A percentile compares a stretch with the other conserved stretches of the same genome.
phyloP scores from a whole-genome alignment of 2,113 vertebrate genomes.

The Rana temporaria region DNA sequence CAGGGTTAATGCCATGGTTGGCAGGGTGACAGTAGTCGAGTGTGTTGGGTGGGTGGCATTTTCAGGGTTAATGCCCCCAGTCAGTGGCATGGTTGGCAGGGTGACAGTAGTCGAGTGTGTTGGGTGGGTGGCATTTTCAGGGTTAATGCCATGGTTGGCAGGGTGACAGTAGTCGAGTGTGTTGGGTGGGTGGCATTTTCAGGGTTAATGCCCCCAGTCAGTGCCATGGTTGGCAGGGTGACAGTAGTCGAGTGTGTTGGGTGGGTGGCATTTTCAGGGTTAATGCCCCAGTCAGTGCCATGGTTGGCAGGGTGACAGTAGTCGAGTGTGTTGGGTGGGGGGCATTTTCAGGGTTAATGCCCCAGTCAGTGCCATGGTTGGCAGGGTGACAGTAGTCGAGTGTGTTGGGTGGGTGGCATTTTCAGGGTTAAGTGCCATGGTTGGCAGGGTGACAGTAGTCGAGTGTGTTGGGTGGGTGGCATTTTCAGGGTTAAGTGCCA shows the following conservation, averaged over 20 bases:
- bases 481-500: constrained; percentile 74
- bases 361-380: constrained; percentile 97
- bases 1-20: constrained; percentile 88
- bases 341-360: constrained; percentile 66
- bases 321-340: constrained; percentile 89
- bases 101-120: constrained; percentile 99
- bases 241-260: constrained; percentile 99
- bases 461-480: constrained; percentile 83
- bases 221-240: constrained; percentile 99
- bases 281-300: no score
- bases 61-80: constrained; percentile 76
- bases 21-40: constrained; percentile 99
- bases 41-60: constrained; percentile 74
- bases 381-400: constrained; percentile 99
- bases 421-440: constrained; percentile 81
- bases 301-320: constrained; percentile 99
- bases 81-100: constrained; percentile 99
- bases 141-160: constrained; percentile 94
- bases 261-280: constrained; percentile 41
- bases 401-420: constrained; percentile 74
- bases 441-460: constrained; percentile 99
- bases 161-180: constrained; percentile 99
- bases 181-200: constrained; percentile 57
- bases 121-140: not conserved
- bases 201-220: no score